Evolutionary conservation across 1,140 invertebrate species (phyloP), one percentile per base, ranked within the genome.

Genomic region (Vanessa atalanta): DNA sequence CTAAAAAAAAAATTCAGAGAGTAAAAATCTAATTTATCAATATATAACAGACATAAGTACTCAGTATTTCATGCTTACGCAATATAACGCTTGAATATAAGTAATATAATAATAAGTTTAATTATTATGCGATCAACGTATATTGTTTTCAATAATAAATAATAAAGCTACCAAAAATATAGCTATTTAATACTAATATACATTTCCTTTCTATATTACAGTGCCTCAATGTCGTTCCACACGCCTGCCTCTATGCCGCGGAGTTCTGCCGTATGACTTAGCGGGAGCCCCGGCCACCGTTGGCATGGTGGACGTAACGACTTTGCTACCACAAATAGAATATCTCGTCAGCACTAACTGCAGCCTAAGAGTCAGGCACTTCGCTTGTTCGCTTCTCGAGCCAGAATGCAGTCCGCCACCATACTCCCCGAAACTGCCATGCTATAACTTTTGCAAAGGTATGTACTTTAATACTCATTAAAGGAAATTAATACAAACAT

Each of bases 391-490:
- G 3, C 86, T 95, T 26, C 84, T 96, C 48, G 95, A 96, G 80
- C 95, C 95, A 0, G 95, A 95, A 65, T 96, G 95, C 83, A 93
- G 93, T 50, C 94, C 95, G 1, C 85, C 90, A 48, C 94, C 94
- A 1, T 93, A 93, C 73, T 90, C 90, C 3, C 84, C 93, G 26
- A 91, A 95, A 76, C 93, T 94, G 72, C 95, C 95, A 0, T 96
- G 95, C 77, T 92, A 94, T 51, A 94, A 94, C 76, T 94, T 95
- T 74, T 96, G 95, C 77, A 95, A 94, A 94, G 94, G 95, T 95
- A 88, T 83, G 77, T 75, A 67, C 61, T 64, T 4, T n/a, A 16
- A 15, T 43, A 16, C 2, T 43, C 7, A 26, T 43, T 43, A 68
- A 53, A 0, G 37, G 6, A 43, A 43, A 43, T 43, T 3, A 11